phyloP scores from a whole-genome alignment of 2,888 invertebrate species.

The Ectobius pallidus region DNA sequence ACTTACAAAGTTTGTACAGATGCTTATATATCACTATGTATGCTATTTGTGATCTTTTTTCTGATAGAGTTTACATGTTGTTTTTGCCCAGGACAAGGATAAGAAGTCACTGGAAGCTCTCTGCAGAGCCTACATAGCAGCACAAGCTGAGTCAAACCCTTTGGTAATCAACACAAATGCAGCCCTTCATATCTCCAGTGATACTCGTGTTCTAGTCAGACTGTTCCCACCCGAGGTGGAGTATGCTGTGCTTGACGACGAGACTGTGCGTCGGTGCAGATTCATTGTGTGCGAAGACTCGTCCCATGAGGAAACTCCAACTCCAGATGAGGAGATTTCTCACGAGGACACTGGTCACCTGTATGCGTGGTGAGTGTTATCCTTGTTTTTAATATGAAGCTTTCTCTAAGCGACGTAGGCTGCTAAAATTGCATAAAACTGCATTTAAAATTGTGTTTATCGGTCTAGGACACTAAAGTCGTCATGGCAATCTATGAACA shows the following conservation, averaged over 20 bases:
- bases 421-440: too few species aligned
- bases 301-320: background rate
- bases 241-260: constrained; percentile 20
- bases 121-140: background rate
- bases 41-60: background rate
- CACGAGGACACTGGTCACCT: too few species aligned
- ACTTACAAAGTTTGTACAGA: too few species aligned
- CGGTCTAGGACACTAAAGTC: too few species aligned
- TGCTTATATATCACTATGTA: background rate
- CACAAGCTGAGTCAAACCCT: background rate
- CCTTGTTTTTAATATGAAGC: too few species aligned
- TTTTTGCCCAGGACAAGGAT: background rate
- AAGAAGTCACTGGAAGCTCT: background rate
- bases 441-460: too few species aligned
- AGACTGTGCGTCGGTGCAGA: background rate
- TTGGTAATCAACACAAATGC: constrained; percentile 3
- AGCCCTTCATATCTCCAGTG: background rate
- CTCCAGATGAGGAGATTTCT: background rate
- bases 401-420: too few species aligned
- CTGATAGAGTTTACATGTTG: too few species aligned
- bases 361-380: too few species aligned
- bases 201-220: background rate
- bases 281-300: background rate
- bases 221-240: constrained; percentile 15
- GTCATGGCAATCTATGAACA: too few species aligned